A percentile compares a stretch with the other conserved stretches of the same genome.
Conservation (phyloP, 2,888 invertebrate genomes). For the Cryptosula pallasiana region DNA sequence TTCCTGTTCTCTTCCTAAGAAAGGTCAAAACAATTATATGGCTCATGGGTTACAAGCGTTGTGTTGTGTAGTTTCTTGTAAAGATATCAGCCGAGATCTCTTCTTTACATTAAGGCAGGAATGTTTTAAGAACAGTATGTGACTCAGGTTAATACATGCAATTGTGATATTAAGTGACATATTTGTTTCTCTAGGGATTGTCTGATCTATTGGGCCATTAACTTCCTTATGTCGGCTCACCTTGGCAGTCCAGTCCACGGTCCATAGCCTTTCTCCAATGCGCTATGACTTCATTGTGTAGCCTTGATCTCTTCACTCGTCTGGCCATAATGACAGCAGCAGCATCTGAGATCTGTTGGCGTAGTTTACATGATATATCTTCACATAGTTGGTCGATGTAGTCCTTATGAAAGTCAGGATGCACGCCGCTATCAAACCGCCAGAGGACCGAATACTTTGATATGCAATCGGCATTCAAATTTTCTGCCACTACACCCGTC, state of each 20-base stretch:
- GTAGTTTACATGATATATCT: slow-evolving; percentile 31
- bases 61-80: too few species aligned
- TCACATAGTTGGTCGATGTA: slow-evolving; percentile 40
- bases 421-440: slow-evolving; percentile 47
- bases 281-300: slow-evolving; percentile 34
- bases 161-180: too few species aligned
- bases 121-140: too few species aligned
- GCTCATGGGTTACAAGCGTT: too few species aligned
- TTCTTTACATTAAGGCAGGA: too few species aligned
- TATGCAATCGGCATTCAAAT: slow-evolving; percentile 34
- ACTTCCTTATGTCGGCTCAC: neutral
- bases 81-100: too few species aligned
- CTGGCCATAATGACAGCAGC: neutral
- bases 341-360: slow-evolving; percentile 26
- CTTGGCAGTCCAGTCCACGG: neutral
- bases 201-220: too few species aligned
- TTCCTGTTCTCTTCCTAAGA: neutral
- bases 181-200: too few species aligned
- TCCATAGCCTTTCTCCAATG: slow-evolving; percentile 31
- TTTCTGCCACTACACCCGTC: slow-evolving; percentile 25
- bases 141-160: too few species aligned
- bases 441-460: slow-evolving; percentile 42
- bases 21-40: too few species aligned
- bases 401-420: slow-evolving; percentile 39
- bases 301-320: neutral